Evolutionary conservation across 2,888 invertebrate genomes (phyloP), one percentile per base, ranked within the genome.

Genomic region (Elmis aenea): DNA sequence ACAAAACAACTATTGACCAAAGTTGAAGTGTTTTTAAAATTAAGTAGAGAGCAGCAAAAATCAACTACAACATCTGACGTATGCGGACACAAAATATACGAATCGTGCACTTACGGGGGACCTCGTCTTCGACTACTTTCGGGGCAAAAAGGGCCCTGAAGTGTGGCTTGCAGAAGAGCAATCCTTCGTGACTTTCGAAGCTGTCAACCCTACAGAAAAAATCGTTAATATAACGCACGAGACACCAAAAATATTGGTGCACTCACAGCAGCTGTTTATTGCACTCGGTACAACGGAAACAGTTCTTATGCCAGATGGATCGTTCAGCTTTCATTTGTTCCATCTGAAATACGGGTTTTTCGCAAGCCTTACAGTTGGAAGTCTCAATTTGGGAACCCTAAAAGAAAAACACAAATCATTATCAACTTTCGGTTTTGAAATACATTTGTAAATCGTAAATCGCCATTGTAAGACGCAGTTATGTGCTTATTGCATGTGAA

Each of bases 321-420:
- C 84, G 83, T 70, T 93, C 95, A 1, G 93, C 91, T 70, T 93
- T 93, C 51, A 94, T 79, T 58, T 91, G 84, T 70, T 96, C 96
- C 94, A 96, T 94, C 67, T 91, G 93, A 70, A 90, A 96, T 33
- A 95, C 95, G 38, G 86, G 83, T 65, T 92, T 88, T 45, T 79
- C 74, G 68, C 95, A 96, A 51, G 83, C 79, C 58, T 82, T 83
- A 66, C 94, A 95, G 50, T 79, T 79, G 30, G 75, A 77, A 45
- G 73, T 71, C 21, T 77, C 77, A n/a, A 58, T 50, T 42, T 65
- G 67, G 1, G 67, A 52, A 0, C 75, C 75, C 62, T 75, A 42
- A 16, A 57, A 52, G 34, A 35, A 24, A 11, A 32, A 50, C 34
- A 6, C n/a, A n/a, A n/a, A n/a, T n/a, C n/a, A n/a, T n/a, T n/a